These are phyloP conservation scores for Nebria ingens DNA, from an alignment of 1,140 invertebrate genomes.

Conservation along the genomic window DNA sequence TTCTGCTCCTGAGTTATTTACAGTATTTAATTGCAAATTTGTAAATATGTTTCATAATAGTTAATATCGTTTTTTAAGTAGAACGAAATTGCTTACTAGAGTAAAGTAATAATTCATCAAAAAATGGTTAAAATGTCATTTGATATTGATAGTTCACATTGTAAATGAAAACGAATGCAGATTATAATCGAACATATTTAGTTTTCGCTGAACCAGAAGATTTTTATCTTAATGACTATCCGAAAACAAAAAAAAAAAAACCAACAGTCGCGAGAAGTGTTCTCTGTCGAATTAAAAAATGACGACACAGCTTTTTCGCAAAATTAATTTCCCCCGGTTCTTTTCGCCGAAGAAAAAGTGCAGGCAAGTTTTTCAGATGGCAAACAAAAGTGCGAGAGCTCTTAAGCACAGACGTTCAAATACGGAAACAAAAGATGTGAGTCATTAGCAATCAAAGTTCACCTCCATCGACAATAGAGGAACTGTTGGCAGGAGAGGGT, in stretches of 20 bases:
- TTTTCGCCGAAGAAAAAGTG: neutral
- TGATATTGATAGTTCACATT: no score
- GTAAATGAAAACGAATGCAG: neutral
- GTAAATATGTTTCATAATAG: no score
- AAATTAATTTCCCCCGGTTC: neutral
- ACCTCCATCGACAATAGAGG: neutral
- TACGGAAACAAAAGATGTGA: neutral
- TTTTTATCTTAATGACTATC: neutral
- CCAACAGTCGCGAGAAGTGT: neutral
- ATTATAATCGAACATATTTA: neutral
- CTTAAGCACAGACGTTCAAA: neutral
- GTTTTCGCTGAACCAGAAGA: neutral
- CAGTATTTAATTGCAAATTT: no score
- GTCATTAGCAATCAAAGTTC: neutral
- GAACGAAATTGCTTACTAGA: no score
- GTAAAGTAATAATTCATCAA: no score
- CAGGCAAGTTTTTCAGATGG: neutral
- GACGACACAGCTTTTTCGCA: neutral
- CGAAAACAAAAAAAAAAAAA: neutral
- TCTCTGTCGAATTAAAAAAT: neutral
- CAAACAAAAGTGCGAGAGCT: neutral
- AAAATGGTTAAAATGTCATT: no score
- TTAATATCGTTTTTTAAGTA: no score
- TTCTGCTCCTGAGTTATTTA: no score
- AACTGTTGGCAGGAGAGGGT: neutral